phyloP scores from a whole-genome alignment of 1,140 invertebrate species.

The Drosophila dunni region DNA sequence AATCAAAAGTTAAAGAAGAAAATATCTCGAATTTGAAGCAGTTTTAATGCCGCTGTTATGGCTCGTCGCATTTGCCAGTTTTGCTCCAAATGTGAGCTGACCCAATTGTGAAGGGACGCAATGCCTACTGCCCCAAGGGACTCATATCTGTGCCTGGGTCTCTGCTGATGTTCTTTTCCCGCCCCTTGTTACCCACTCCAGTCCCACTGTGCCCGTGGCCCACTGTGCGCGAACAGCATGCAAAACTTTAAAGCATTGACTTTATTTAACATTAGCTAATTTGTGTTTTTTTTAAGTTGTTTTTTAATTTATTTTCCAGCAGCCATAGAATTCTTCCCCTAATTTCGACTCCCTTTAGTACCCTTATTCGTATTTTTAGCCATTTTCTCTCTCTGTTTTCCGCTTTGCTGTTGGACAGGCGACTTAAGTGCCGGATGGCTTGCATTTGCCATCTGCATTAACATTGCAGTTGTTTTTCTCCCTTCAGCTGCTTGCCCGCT shows the following conservation, averaged over 20 bases:
- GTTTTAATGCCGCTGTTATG: conserved; percentile 61
- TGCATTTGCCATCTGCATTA: conserved; percentile 35
- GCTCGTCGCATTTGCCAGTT: conserved; percentile 63
- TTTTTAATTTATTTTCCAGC: background rate
- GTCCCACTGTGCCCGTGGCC: background rate
- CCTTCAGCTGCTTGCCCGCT: background rate
- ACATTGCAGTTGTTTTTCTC: conserved; percentile 15
- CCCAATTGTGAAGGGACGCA: conserved; percentile 65
- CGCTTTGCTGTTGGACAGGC: conserved; percentile 37
- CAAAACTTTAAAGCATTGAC: conserved; percentile 62
- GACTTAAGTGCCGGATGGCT: conserved; percentile 57
- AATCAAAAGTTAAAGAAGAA: background rate
- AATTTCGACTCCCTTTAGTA: conserved; percentile 42
- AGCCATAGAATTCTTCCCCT: conserved; percentile 9
- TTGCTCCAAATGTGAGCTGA: conserved; percentile 76
- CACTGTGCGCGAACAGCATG: conserved; percentile 7
- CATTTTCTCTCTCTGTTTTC: background rate
- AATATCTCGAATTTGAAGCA: conserved; percentile 57
- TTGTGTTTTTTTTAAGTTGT: conserved; percentile 55
- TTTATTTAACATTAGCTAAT: conserved; percentile 81
- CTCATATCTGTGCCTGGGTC: conserved; percentile 35
- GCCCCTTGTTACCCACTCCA: background rate
- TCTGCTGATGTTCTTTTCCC: background rate
- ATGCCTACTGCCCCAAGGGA: conserved; percentile 37
- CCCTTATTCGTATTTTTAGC: conserved; percentile 8